Evolutionary conservation across 2,888 invertebrate species (phyloP).

Genomic region (Pandemis cinnamomeana): DNA sequence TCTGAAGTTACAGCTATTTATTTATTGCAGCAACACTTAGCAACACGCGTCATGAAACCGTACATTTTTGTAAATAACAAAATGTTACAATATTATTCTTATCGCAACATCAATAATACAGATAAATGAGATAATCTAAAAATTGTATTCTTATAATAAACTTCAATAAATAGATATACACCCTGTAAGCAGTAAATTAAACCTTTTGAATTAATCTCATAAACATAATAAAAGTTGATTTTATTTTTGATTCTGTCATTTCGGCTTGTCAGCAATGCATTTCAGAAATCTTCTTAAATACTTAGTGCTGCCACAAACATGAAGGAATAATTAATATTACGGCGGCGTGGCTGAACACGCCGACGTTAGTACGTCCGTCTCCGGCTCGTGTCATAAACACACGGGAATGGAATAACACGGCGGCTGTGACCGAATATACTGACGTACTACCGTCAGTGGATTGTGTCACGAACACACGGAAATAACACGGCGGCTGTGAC

Average conservation of each 20-base stretch:
- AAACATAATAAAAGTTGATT: not conserved
- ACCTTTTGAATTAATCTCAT: not conserved
- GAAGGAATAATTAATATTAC: too few relatives aligned
- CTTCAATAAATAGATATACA: slow-evolving; percentile 53
- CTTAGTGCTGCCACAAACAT: too few relatives aligned
- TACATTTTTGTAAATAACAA: slow-evolving; percentile 64
- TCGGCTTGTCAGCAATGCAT: not conserved
- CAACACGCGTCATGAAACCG: slow-evolving; percentile 74
- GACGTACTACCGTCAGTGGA: too few relatives aligned
- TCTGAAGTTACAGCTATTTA: slow-evolving; percentile 4
- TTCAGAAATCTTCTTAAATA: not conserved
- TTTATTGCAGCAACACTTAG: slow-evolving; percentile 10
- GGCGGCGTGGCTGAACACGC: too few relatives aligned
- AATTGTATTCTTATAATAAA: slow-evolving; percentile 46
- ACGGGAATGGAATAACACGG: too few relatives aligned
- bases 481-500: too few relatives aligned
- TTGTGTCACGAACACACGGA: too few relatives aligned
- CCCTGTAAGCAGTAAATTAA: slow-evolving; percentile 52
- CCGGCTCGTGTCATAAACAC: too few relatives aligned
- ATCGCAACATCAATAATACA: slow-evolving; percentile 45
- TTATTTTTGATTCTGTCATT: not conserved
- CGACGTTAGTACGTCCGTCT: too few relatives aligned
- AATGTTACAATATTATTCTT: slow-evolving; percentile 51
- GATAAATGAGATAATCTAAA: slow-evolving; percentile 50
- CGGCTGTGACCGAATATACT: too few relatives aligned